Percentiles rank a stretch among this genome's conserved stretches.
phyloP scores from a whole-genome alignment of 1,140 invertebrate species.

The Lordiphosa mommai region DNA sequence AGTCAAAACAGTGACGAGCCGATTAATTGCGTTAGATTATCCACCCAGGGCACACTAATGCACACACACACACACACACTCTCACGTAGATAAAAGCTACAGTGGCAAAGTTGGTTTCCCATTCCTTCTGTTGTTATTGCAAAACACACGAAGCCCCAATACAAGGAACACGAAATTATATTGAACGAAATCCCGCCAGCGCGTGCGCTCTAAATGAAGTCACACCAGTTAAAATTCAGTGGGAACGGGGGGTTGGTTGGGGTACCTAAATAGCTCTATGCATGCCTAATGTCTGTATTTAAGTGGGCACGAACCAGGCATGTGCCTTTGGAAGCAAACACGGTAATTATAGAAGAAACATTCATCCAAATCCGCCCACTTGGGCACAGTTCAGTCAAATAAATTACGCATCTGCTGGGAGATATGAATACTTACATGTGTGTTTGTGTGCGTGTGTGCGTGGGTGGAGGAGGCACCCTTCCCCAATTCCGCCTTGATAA shows the following conservation, averaged over 20 bases:
- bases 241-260: neutral
- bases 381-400: conserved; percentile 59
- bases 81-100: conserved; percentile 25
- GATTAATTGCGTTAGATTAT: conserved; percentile 77
- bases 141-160: conserved; percentile 47
- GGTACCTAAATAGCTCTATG: conserved; percentile 64
- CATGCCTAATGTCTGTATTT: conserved; percentile 74
- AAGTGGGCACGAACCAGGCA: conserved; percentile 58
- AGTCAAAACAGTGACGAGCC: conserved; percentile 67
- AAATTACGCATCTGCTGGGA: conserved; percentile 58
- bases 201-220: conserved; percentile 59
- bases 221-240: conserved; percentile 17
- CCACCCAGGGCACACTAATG: conserved; percentile 21
- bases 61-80: conserved; percentile 6
- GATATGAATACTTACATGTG: neutral
- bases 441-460: conserved; percentile 1
- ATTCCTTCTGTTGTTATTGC: conserved; percentile 71
- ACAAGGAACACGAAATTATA: conserved; percentile 64
- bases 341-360: conserved; percentile 58
- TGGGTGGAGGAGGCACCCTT: no score
- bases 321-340: conserved; percentile 27
- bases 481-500: conserved; percentile 50
- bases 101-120: conserved; percentile 69
- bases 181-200: conserved; percentile 62
- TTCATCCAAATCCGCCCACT: conserved; percentile 10